Evolutionary conservation across 2,797 vertebrate genomes (phyloP).

Genomic region (Schizopygopsis malacanthus): DNA sequence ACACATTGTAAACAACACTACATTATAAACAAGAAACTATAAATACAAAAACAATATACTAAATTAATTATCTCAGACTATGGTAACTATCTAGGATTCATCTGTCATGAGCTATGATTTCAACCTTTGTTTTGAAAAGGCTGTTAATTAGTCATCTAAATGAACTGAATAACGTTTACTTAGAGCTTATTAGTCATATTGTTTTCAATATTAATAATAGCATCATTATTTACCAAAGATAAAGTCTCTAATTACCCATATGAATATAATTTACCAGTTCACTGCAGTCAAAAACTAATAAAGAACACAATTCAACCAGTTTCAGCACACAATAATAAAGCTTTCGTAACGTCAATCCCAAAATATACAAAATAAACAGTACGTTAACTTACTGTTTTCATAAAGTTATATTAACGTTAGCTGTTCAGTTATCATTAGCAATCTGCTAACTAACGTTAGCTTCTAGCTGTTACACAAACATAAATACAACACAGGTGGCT

Average conservation of each 20-base stretch:
- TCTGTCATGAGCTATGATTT: neutral
- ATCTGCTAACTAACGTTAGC: slow-evolving; percentile 33
- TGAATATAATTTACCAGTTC: neutral
- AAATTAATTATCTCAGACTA: neutral
- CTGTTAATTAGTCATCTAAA: neutral
- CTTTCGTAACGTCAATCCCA: neutral
- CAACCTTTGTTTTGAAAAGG: neutral
- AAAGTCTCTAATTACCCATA: neutral
- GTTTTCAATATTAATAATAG: neutral
- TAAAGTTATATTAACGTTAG: neutral
- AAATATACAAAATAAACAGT: neutral
- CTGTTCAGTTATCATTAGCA: slow-evolving; percentile 23
- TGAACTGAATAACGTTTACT: neutral
- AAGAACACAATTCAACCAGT: neutral
- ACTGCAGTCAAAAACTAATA: neutral
- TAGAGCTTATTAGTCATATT: neutral
- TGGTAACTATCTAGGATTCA: neutral
- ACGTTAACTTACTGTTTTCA: neutral
- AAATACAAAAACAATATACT: neutral
- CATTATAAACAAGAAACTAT: neutral
- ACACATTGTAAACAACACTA: neutral
- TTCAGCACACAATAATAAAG: neutral
- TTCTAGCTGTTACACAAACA: slow-evolving; percentile 36
- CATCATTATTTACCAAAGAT: neutral
- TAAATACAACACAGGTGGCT: slow-evolving; percentile 23